Base-by-base conservation (phyloP, 2,113 vertebrate species). In the Tylochromis polylepis region DNA sequence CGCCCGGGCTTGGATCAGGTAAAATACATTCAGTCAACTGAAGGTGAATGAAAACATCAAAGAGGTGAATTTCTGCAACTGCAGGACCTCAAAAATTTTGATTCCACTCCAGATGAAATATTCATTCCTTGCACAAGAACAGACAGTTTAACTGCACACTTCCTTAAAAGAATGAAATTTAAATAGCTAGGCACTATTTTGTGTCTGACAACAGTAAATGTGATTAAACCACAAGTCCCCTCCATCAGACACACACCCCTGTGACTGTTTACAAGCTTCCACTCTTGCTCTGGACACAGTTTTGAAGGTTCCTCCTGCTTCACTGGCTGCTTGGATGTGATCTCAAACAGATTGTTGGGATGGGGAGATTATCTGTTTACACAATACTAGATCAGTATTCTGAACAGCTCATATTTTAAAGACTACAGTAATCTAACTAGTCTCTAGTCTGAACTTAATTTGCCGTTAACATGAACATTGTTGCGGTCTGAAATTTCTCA, bases 281-380 rank as follows among this genome's bases (percentile, higher is more conserved):
- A 8, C 87, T 88, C 95, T 96, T 94, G 96, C 95, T 97, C 93
- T 96, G 96, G 43, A 96, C 94, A 92, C 95, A 88, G 86, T 96
- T 96, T 87, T 96, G 95, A 49, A 96, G 95, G 91, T 96, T 97
- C 91, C 95, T 93, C 91, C 96, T 95, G 89, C 87, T 97, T 96
- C 49, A 96, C 95, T 0, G 96, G 96, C 82, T 96, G 95, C 79
- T 96, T 96, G 65, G 93, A 96, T 95, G 96, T 96, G 92, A 97
- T 96, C 90, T 97, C 95, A 93, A 96, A 97, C 87, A 96, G 90
- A 81, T 96, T 97, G 93, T 97, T 96, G 70, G 95, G 96, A 59
- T 96, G 95, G 16, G 16, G 96, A 97, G 86, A 96, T 96, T 53
- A 97, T 96, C 95, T 96, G 91, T 18, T 53, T 3, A 51, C 16